Evolutionary conservation across 2,113 vertebrate genomes (phyloP).

Genomic region (Daboia siamensis): DNA sequence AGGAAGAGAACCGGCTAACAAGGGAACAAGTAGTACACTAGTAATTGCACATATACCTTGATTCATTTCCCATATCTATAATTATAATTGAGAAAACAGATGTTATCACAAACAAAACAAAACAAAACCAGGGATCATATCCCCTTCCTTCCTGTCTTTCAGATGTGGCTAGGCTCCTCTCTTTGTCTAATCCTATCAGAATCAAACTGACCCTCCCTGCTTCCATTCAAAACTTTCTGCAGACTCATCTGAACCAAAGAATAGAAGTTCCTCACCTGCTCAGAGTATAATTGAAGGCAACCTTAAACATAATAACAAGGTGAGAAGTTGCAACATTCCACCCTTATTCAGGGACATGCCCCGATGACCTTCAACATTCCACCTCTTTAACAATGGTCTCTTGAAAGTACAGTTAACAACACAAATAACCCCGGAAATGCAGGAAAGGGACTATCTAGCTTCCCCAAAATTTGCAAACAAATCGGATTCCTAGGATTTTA

Average conservation of each 20-base stretch:
- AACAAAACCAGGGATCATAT: not conserved
- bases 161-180: not conserved
- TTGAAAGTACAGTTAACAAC: not conserved
- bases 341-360: not conserved
- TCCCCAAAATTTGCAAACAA: not conserved
- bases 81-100: not conserved
- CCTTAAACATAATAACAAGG: not conserved
- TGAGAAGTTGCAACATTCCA: not conserved
- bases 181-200: not conserved
- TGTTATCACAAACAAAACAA: not conserved
- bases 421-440: not conserved
- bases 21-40: not conserved
- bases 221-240: not conserved
- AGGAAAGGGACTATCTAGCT: not conserved
- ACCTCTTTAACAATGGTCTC: not conserved
- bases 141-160: not conserved
- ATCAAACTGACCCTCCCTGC: not conserved
- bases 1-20: not conserved
- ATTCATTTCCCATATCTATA: not conserved
- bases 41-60: not conserved
- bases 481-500: not conserved
- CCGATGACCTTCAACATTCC: not conserved
- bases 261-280: not conserved
- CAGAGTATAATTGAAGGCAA: not conserved
- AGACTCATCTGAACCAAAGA: not conserved